phyloP scores from a whole-genome alignment of 2,888 invertebrate species.

The Callyntrura guangdongensis region DNA sequence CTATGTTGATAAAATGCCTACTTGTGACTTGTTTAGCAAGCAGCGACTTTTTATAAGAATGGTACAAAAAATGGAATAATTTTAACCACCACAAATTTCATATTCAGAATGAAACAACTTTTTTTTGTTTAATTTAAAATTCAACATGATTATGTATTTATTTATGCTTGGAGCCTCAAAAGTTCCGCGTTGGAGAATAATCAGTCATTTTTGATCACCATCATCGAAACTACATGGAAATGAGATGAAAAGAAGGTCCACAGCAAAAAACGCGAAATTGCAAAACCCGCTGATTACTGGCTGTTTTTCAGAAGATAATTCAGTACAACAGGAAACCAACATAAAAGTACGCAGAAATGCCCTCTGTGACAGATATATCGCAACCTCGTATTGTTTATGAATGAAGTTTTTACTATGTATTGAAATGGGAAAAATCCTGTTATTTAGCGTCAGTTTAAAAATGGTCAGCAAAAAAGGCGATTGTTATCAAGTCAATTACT shows the following conservation, averaged over 20 bases:
- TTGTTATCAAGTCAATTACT: conserved; percentile 24
- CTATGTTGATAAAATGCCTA: not conserved
- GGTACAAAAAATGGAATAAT: conserved; percentile 31
- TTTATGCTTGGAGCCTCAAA: conserved; percentile 80
- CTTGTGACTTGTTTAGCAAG: conserved; percentile 28
- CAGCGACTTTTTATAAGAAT: not conserved
- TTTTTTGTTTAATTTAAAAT: conserved; percentile 59
- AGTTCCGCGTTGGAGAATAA: conserved; percentile 66
- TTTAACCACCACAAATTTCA: conserved; percentile 13
- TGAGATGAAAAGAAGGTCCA: not conserved
- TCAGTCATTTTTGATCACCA: conserved; percentile 67
- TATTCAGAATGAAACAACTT: conserved; percentile 11
- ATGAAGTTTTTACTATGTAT: conserved; percentile 43
- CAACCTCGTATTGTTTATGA: conserved; percentile 19
- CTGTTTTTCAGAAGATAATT: conserved; percentile 18
- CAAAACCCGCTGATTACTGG: conserved; percentile 42
- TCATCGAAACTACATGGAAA: conserved; percentile 54
- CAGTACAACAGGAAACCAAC: conserved; percentile 28
- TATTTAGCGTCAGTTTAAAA: not conserved
- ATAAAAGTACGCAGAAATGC: not conserved
- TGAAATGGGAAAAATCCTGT: conserved; percentile 14
- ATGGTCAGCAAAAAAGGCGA: conserved; percentile 44
- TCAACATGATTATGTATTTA: conserved; percentile 79
- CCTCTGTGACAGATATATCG: conserved; percentile 34
- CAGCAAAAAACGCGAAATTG: conserved; percentile 44